A percentile compares a stretch with the other conserved stretches of the same genome.
Conservation (phyloP, 2,888 invertebrate species). For the Alentia gelatinosa region DNA sequence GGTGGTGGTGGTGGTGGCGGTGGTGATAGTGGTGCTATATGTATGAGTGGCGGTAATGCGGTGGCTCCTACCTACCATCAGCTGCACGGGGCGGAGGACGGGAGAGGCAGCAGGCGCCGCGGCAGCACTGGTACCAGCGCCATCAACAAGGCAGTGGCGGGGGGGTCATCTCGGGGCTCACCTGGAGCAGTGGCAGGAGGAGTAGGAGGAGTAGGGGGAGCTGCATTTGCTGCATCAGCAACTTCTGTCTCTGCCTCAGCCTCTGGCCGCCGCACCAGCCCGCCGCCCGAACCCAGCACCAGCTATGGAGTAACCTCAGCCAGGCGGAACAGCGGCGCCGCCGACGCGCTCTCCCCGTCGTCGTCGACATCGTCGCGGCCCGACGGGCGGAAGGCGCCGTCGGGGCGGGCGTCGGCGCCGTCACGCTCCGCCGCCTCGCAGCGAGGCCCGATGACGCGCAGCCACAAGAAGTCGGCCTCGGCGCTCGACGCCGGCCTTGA, state of each 20-base stretch:
- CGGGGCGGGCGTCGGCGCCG: neutral
- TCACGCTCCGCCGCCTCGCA: neutral
- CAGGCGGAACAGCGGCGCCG: neutral
- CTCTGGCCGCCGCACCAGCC: neutral
- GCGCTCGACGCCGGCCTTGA: slow-evolving; percentile 46
- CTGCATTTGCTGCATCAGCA: neutral
- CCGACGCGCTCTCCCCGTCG: slow-evolving; percentile 8
- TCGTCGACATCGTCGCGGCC: neutral
- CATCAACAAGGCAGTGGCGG: too few relatives aligned
- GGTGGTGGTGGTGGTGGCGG: neutral
- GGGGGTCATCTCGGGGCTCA: neutral
- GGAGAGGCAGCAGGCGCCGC: neutral
- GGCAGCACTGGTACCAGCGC: neutral
- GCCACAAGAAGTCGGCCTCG: neutral
- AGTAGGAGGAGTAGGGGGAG: neutral
- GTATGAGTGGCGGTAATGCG: slow-evolving; percentile 1
- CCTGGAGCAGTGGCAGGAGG: neutral
- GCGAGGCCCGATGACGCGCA: slow-evolving; percentile 26
- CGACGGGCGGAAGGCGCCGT: neutral
- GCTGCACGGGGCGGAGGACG: neutral
- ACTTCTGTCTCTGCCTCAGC: neutral
- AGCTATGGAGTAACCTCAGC: slow-evolving; percentile 37
- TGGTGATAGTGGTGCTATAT: slow-evolving; percentile 25
- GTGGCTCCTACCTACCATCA: neutral
- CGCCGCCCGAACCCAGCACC: neutral